Evolutionary conservation across 1,140 invertebrate species (phyloP).

Genomic region (Aphelenchoides besseyi): DNA sequence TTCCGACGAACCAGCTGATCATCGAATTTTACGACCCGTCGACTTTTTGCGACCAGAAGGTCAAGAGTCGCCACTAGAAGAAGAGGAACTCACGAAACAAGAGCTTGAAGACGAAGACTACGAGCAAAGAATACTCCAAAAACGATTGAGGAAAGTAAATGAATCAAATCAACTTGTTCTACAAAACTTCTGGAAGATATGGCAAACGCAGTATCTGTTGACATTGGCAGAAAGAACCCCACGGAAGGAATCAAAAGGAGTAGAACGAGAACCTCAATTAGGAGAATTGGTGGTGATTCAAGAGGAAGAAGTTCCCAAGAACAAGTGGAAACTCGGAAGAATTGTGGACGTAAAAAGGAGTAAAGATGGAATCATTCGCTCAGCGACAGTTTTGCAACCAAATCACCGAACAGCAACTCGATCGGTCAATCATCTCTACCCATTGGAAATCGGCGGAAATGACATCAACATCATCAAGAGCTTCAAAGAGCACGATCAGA

Average conservation of each 20-base stretch:
- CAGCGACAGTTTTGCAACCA: neutral
- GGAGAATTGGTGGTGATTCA: neutral
- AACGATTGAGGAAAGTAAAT: neutral
- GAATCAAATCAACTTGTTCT: neutral
- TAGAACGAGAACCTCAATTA: neutral
- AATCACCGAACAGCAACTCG: neutral
- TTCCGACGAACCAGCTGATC: neutral
- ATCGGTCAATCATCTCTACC: neutral
- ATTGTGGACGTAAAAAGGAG: neutral
- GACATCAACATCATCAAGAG: neutral
- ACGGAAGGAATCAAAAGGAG: neutral
- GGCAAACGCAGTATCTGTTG: neutral
- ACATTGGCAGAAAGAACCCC: neutral
- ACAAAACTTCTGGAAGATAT: neutral
- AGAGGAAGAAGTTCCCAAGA: neutral
- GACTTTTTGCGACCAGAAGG: constrained; percentile 17
- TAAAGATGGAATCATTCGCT: neutral
- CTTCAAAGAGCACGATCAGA: neutral
- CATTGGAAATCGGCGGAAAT: constrained; percentile 7
- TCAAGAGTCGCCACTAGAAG: neutral
- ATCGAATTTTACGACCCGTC: neutral
- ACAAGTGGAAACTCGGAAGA: neutral
- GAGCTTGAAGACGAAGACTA: neutral
- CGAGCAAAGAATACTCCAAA: neutral
- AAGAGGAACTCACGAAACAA: neutral